phyloP scores from a whole-genome alignment of 2,888 invertebrate species.

The Agonum fuliginosum region DNA sequence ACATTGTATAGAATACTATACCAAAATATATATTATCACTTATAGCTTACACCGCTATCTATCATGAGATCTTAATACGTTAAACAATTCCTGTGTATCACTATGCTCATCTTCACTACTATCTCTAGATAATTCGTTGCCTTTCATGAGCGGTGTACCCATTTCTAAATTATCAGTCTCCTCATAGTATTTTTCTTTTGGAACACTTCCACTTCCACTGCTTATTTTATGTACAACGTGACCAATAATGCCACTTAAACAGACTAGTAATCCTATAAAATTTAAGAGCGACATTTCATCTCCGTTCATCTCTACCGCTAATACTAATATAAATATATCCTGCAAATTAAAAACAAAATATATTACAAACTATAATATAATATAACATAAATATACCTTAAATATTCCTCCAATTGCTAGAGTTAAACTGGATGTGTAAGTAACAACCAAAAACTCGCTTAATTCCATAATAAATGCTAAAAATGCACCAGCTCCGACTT shows the following conservation, averaged over 20 bases:
- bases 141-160: constrained; percentile 68
- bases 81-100: constrained; percentile 74
- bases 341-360: constrained; percentile 72
- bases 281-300: constrained; percentile 90
- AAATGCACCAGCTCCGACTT: constrained; percentile 85
- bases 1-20: not conserved
- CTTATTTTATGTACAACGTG: constrained; percentile 86
- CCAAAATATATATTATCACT: not conserved
- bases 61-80: constrained; percentile 72
- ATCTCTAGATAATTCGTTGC: constrained; percentile 55
- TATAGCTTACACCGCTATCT: constrained; percentile 65
- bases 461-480: constrained; percentile 96
- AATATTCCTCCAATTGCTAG: constrained; percentile 96
- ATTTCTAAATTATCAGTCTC: constrained; percentile 65
- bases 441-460: constrained; percentile 94
- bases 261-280: constrained; percentile 88
- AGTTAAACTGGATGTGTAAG: constrained; percentile 96
- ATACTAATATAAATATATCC: constrained; percentile 93
- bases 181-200: constrained; percentile 45
- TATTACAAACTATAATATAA: not conserved
- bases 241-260: constrained; percentile 89
- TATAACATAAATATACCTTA: constrained; percentile 79
- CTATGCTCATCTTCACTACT: constrained; percentile 70
- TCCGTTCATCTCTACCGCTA: constrained; percentile 91
- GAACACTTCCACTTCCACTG: constrained; percentile 49